These are phyloP conservation scores for Ellobium chinense DNA, from an alignment of 2,888 invertebrate species.

Conservation along the genomic window DNA sequence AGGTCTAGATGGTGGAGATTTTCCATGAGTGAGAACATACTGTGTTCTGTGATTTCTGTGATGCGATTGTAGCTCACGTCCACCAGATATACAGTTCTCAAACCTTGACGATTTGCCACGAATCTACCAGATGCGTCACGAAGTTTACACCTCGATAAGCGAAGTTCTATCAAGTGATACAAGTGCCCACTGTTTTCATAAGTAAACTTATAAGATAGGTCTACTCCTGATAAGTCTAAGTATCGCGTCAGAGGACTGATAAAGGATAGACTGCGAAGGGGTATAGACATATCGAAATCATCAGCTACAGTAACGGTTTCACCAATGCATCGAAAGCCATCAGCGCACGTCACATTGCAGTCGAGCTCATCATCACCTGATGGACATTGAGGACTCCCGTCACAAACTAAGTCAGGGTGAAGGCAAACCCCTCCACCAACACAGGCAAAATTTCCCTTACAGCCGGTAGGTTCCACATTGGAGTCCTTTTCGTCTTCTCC, in stretches of 20 bases:
- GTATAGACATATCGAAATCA: not conserved
- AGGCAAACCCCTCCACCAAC: not conserved
- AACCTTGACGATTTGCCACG: not conserved
- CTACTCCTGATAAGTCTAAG: not conserved
- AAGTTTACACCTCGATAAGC: not conserved
- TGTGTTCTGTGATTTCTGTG: not conserved
- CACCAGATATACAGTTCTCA: not conserved
- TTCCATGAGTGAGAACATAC: not conserved
- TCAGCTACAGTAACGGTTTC: not conserved
- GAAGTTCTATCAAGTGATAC: not conserved
- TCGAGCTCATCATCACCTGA: not conserved
- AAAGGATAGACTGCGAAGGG: not conserved
- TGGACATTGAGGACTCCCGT: not conserved
- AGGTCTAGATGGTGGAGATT: not conserved
- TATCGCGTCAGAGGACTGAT: not conserved
- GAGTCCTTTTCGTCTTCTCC: not conserved
- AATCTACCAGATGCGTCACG: not conserved
- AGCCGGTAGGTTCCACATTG: not conserved
- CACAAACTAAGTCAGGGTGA: slow-evolving; percentile 2
- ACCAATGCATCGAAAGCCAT: not conserved
- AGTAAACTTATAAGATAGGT: not conserved
- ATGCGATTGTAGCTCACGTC: not conserved
- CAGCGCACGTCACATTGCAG: not conserved
- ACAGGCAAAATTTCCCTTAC: not conserved
- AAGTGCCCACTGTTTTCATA: not conserved